Base-by-base conservation (phyloP, 2,113 vertebrate genomes). In the Brachionichthys hirsutus region DNA sequence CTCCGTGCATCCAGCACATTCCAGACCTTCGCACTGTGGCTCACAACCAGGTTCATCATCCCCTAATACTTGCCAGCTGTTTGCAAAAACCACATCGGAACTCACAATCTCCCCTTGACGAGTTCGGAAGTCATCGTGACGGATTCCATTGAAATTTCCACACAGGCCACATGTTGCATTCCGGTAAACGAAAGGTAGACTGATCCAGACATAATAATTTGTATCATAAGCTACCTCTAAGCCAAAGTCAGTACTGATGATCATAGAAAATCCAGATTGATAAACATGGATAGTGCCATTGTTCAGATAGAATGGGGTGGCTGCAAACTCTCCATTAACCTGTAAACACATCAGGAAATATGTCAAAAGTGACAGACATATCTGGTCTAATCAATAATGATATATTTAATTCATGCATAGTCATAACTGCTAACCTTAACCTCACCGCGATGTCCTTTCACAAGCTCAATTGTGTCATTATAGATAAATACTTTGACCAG, bases 151-250 rank as follows among this genome's bases (percentile, higher is more conserved):
- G 66, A 82, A 67, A 41, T 85, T 50, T 49, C 87, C 89, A 50
- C 89, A 90, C 3, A 92, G 78, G 12, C 85, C 89, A 20, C 87
- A 84, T 16, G 86, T 85, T 13, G 34, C 6, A 19, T 87, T 78
- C 1, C 65, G 73, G 13, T 88, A 88, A 1, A 56, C 54, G n/a
- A 63, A 71, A 0, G 87, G 70, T 15, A 88, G 6, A 2, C 46
- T 63, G 41, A 91, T 78, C 4, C 17, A 75, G 16, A 83, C 87
- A 16, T 78, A 53, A 24, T 17, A n/a, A 1, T 35, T 14, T 0
- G 63, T 30, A 18, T 89, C 86, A 22, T 85, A 90, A 3, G 81
- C 84, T 11, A 91, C 82, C 3, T 68, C 2, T n/a, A 91, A 54
- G 4, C 89, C 85, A 48, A 88, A 84, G 9, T 82, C 72, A 14